Evolutionary conservation across 2,113 vertebrate genomes (phyloP), one percentile per base, ranked within the genome.

Genomic region (Rhea pennata): DNA sequence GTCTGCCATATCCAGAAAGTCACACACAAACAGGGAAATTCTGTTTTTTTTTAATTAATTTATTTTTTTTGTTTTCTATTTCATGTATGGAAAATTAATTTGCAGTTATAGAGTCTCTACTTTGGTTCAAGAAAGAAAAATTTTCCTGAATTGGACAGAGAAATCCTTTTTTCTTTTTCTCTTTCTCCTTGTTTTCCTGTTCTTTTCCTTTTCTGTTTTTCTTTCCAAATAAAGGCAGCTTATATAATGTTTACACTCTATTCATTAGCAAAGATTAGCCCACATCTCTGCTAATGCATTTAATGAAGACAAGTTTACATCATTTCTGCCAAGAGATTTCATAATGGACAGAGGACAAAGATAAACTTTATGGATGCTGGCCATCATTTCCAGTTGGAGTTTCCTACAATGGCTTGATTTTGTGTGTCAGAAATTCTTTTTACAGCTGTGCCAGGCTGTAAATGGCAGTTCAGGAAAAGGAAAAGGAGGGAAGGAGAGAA

Each of bases 361-460:
- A 88, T 93, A 79, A 92, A 88, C 73, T 95, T 92, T 39, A 64
- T 86, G 84, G 84, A 92, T 88, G 73, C 64, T 87, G 76, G 40
- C 59, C 83, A 93, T 90, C 10, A 59, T 77, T 93, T 92, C 92
- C 88, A 64, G 29, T n/a, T 88, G 88, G 92, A 88, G 88, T 94
- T 87, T 84, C 71, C 73, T 81, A 59, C 69, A 64, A 9, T 94
- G 86, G 76, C 91, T 95, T 86, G 80, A 88, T 90, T 95, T 87
- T 92, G 33, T 92, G 33, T 88, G 93, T 88, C 76, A 84, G 76
- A 95, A 82, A 74, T 56, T 90, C 79, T 87, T 42, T 46, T 71
- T 96, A 81, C 39, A 71, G 80, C 86, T 84, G 65, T 27, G 31
- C 80, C 86, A 94, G 80, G 73, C 61, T 93, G 65, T 39, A 84